Base-by-base conservation (phyloP, 2,797 vertebrate genomes). In the Perodicticus potto region DNA sequence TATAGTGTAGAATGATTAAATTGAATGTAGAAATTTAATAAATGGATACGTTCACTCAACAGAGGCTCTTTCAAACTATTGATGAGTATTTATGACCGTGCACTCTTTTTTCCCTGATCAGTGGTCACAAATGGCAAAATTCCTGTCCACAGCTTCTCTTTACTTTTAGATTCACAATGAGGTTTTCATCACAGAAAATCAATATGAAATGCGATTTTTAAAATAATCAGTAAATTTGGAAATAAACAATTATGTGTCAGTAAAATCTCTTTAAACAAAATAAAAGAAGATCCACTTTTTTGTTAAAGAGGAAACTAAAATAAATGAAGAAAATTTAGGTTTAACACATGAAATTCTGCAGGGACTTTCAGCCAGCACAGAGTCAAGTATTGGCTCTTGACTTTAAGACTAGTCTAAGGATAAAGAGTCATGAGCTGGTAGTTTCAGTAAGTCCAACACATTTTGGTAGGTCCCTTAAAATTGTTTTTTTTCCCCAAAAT, bases 61-160 rank as follows among this genome's bases (percentile, higher is more conserved):
- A 89, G 63, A 82, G 27, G 20, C 14, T 69, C 11, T 32, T 7
- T 27, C 3, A 37, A 69, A 88, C 13, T n/a, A n/a, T n/a, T 67
- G 4, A 29, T 92, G n/a, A 43, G 23, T 83, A 0, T 8, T 43
- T 73, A 72, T 70, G 37, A 22, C 20, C n/a, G 12, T 87, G n/a
- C 76, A 61, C 19, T 86, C 25, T 81, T 72, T 89, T 89, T 77
- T 95, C n/a, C 29, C 22, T 95, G 61, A 67, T 78, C 13, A 61
- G 0, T 55, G 91, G 32, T 55, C 17, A 69, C 0, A 86, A 81
- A 59, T 61, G 14, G 12, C 1, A 43, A 81, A 55, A 29, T 82
- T 94, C 10, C 4, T 82, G 67, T 92, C 29, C 12, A 34, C 9
- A 27, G 67, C 3, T 89, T 7, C 23, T 73, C 16, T 90, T 85